phyloP scores from a whole-genome alignment of 2,888 invertebrate species.

The Cybosia mesomella region DNA sequence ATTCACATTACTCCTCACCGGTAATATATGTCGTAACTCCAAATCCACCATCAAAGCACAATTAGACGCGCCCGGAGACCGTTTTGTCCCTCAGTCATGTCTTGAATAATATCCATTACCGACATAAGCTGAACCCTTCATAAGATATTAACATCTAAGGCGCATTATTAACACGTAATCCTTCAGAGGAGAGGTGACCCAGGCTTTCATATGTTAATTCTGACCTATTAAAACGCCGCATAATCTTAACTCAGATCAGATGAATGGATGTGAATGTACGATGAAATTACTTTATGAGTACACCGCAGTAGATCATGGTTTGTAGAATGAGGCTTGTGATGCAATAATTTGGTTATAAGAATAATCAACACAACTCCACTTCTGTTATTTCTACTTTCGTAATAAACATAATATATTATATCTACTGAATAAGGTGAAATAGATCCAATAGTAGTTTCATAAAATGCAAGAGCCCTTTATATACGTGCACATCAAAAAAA shows the following conservation, averaged over 20 bases:
- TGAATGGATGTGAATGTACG: constrained; percentile 67
- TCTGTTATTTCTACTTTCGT: neutral
- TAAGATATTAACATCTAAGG: constrained; percentile 78
- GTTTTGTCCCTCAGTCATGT: constrained; percentile 66
- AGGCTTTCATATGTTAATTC: constrained; percentile 79
- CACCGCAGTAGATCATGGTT: constrained; percentile 26
- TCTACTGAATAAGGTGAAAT: too few relatives aligned
- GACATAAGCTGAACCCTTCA: constrained; percentile 75
- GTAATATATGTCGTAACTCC: constrained; percentile 56
- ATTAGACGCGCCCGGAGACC: constrained; percentile 65
- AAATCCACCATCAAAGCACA: constrained; percentile 66
- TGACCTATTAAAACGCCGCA: constrained; percentile 76
- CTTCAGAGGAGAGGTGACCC: constrained; percentile 73
- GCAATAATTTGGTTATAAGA: constrained; percentile 6
- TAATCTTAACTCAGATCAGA: constrained; percentile 65
- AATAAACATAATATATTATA: neutral
- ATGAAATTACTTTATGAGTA: constrained; percentile 58
- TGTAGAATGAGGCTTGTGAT: constrained; percentile 27
- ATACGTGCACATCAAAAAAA: too few relatives aligned
- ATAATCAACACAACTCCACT: neutral
- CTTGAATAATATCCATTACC: constrained; percentile 77
- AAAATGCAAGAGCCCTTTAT: too few relatives aligned
- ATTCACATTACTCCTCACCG: constrained; percentile 21
- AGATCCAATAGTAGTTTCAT: too few relatives aligned
- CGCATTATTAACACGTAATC: constrained; percentile 79